Conservation (phyloP, 2,888 invertebrate species). For the Rhagonycha lutea region DNA sequence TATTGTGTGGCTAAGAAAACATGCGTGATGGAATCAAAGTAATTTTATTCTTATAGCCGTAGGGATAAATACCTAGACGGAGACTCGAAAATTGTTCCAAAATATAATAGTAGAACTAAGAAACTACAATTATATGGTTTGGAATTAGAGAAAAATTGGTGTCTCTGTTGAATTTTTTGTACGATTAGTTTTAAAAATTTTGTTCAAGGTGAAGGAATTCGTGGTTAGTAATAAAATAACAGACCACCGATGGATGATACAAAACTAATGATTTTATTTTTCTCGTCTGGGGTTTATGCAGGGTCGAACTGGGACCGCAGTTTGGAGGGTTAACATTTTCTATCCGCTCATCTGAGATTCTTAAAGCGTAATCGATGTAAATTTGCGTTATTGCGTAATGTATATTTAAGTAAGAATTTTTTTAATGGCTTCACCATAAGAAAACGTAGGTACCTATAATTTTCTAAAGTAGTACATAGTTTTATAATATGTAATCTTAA, state of each 20-base stretch:
- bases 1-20: background rate
- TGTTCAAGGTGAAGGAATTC: slow-evolving; percentile 31
- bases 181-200: slow-evolving; percentile 33
- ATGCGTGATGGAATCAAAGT: slow-evolving; percentile 24
- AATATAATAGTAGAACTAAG: slow-evolving; percentile 31
- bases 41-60: slow-evolving; percentile 28
- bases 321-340: background rate
- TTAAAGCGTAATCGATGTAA: background rate
- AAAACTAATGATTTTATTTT: slow-evolving; percentile 16
- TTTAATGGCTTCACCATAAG: background rate
- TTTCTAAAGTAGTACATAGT: slow-evolving; percentile 15
- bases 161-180: slow-evolving; percentile 33
- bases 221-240: slow-evolving; percentile 35
- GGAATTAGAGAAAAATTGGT: slow-evolving; percentile 36
- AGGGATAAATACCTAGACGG: slow-evolving; percentile 36
- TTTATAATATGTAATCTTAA: slow-evolving; percentile 16
- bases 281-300: slow-evolving; percentile 16
- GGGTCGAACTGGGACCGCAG: background rate
- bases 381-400: background rate
- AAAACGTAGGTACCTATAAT: slow-evolving; percentile 4
- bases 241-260: slow-evolving; percentile 24
- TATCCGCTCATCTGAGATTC: background rate
- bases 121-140: slow-evolving; percentile 35
- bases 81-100: slow-evolving; percentile 30
- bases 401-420: background rate